phyloP scores from a whole-genome alignment of 2,797 vertebrate genomes.

The Liparis tanakae region DNA sequence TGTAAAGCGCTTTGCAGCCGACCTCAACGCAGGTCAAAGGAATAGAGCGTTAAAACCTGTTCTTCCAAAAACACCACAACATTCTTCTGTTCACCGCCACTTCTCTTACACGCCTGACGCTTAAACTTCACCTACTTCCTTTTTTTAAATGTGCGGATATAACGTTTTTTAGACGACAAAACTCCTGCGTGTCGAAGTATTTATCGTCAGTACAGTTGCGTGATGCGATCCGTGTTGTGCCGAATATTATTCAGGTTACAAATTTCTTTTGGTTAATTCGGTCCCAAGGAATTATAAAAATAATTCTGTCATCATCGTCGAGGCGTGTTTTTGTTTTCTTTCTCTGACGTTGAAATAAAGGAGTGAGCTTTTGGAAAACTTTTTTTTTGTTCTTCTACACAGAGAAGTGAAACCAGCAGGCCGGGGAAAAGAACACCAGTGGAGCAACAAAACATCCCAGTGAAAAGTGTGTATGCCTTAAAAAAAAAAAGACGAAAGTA shows the following conservation, averaged over 20 bases:
- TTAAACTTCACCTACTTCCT: too few species aligned
- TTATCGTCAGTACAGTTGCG: too few species aligned
- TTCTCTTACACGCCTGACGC: neutral
- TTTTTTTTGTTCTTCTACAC: neutral
- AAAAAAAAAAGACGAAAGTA: neutral
- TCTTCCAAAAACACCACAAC: neutral
- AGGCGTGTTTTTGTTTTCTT: too few species aligned
- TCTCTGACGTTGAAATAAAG: neutral
- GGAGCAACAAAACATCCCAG: neutral
- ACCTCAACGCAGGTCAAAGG: neutral
- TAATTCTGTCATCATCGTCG: too few species aligned
- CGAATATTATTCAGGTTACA: too few species aligned
- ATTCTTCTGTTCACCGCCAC: too few species aligned
- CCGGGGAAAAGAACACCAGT: slow-evolving; percentile 22
- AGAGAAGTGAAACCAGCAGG: slow-evolving; percentile 37
- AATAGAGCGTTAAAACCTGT: slow-evolving; percentile 28
- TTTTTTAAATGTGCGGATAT: too few species aligned
- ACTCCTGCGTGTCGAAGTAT: too few species aligned
- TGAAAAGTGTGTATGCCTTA: neutral
- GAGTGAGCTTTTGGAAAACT: slow-evolving; percentile 14
- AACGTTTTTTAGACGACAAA: too few species aligned
- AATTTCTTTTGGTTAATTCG: too few species aligned
- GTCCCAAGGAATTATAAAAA: too few species aligned
- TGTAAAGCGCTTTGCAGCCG: neutral
- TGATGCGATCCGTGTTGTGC: too few species aligned